Evolutionary conservation across 2,113 vertebrate species (phyloP).

Genomic region (Dendrocopos noguchii): DNA sequence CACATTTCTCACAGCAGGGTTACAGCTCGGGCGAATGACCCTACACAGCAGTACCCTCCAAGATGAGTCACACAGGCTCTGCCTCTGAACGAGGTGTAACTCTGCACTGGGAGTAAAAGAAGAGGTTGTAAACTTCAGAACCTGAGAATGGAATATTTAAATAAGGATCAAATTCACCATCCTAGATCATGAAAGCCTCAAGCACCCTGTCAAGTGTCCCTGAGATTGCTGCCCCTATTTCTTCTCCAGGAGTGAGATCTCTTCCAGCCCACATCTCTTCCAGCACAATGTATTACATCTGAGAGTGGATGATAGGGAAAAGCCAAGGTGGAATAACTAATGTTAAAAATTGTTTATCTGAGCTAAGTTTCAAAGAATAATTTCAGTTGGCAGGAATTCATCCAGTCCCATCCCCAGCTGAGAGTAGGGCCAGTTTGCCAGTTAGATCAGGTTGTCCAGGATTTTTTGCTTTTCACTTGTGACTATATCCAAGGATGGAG

Average conservation of each 20-base stretch:
- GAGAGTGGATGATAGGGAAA: neutral
- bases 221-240: neutral
- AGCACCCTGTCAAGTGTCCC: neutral
- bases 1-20: constrained; percentile 11
- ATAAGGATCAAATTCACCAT: constrained; percentile 8
- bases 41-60: neutral
- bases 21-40: neutral
- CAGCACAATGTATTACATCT: neutral
- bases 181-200: constrained; percentile 6
- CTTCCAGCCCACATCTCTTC: neutral
- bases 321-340: neutral
- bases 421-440: neutral
- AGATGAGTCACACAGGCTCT: neutral
- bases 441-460: neutral
- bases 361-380: neutral
- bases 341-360: neutral
- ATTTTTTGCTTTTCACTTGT: neutral
- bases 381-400: neutral
- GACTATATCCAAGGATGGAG: neutral
- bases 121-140: constrained; percentile 19
- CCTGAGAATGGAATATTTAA: neutral
- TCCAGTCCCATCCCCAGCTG: neutral
- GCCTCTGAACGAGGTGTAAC: neutral
- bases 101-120: neutral
- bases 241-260: neutral